Evolutionary conservation across 2,888 invertebrate species (phyloP), one percentile per base, ranked within the genome.

Genomic region (Vanessa cardui): DNA sequence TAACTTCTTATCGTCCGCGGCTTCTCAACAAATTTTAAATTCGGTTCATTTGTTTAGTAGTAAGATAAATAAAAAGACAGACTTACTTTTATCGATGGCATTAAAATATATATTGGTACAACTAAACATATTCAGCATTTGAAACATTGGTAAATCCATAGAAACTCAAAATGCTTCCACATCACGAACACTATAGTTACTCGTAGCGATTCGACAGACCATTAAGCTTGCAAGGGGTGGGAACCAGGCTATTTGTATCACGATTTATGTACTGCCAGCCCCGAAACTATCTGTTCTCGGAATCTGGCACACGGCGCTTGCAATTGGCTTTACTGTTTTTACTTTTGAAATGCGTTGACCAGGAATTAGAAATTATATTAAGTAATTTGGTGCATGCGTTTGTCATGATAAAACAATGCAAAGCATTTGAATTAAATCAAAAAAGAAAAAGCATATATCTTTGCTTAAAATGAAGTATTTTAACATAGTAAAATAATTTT

Each of bases 261-360:
- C 64, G 66, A 72, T 72, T 71, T 72, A 71, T 72, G 61, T 71
- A 58, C 59, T 64, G 62, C 64, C 56, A 61, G 62, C 47, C 54
- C 66, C 58, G 49, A 62, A 62, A 58, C 68, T 58, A 68, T 72
- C 66, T 61, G 64, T 71, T 71, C 68, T 66, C 50, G 58, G 62
- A 64, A 64, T 66, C 65, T 66, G 64, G 54, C 26, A 31, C 54
- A 60, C 45, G 58, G 33, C n/a, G 47, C 45, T 65, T 39, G 33
- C 49, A 52, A 66, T 62, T 62, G 62, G 26, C 18, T 54, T 12
- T 18, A 44, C 50, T 64, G 26, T 65, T 62, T 61, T 31, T 54
- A 54, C 31, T 54, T 54, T 15, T 31, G 31, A 31, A 20, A 20
- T 54, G 26, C 31, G 15, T 50, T 21, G 15, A 26, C 52, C 52